Conservation (phyloP, 2,113 vertebrate species). For the Hippocampus barbouri region DNA sequence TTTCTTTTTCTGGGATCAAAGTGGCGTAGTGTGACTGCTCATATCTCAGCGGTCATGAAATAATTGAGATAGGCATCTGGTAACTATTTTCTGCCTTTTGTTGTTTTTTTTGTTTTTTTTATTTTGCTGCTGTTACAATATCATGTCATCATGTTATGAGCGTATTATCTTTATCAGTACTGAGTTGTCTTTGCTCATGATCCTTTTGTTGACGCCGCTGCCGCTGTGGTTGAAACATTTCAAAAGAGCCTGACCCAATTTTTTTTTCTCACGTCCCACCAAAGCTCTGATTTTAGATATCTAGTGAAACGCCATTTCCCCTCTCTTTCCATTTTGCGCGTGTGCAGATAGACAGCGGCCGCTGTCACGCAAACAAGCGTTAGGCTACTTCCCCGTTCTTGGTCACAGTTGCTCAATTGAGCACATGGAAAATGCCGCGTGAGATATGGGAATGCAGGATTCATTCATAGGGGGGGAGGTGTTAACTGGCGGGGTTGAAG, state of each 20-base stretch:
- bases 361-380: slow-evolving; percentile 63
- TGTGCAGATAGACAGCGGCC: slow-evolving; percentile 22
- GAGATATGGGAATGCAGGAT: slow-evolving; percentile 65
- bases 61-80: background rate
- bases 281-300: background rate
- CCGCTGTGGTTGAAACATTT: slow-evolving; percentile 35
- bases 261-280: slow-evolving; percentile 37
- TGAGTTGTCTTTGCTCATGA: background rate
- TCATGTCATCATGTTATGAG: background rate
- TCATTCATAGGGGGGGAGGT: slow-evolving; percentile 43
- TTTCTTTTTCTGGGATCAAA: background rate
- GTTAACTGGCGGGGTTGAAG: slow-evolving; percentile 14
- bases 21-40: background rate
- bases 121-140: background rate
- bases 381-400: slow-evolving; percentile 69
- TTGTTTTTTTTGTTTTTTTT: background rate
- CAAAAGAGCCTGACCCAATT: slow-evolving; percentile 36
- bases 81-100: background rate
- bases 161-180: background rate
- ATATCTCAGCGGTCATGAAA: too few species aligned
- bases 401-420: slow-evolving; percentile 66
- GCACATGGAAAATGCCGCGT: slow-evolving; percentile 54
- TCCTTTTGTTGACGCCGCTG: slow-evolving; percentile 3
- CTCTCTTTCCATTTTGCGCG: slow-evolving; percentile 16
- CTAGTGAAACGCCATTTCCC: slow-evolving; percentile 37